A percentile compares a stretch with the other conserved stretches of the same genome.
Evolutionary conservation across 1,140 invertebrate species (phyloP).

Genomic region (Berghia stephanieae): DNA sequence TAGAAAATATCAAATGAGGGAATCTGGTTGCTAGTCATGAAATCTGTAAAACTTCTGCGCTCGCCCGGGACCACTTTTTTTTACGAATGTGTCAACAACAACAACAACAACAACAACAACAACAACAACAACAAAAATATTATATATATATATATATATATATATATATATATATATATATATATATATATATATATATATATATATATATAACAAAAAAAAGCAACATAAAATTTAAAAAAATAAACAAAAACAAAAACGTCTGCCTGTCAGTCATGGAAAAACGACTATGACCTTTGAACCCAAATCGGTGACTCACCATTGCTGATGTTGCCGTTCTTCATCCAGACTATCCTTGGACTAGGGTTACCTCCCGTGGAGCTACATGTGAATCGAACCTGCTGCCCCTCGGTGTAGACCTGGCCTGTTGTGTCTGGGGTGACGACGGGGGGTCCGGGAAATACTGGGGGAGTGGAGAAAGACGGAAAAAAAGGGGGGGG

Average conservation of each 20-base stretch:
- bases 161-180: neutral
- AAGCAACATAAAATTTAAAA: no score
- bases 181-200: neutral
- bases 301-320: no score
- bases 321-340: constrained; percentile 34
- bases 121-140: neutral
- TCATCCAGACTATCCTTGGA: constrained; percentile 44
- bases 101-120: no score
- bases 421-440: constrained; percentile 11
- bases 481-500: neutral
- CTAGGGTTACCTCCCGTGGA: constrained; percentile 45
- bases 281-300: no score
- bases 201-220: no score
- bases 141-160: neutral
- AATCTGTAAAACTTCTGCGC: no score
- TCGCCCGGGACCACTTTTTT: no score
- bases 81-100: no score
- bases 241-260: no score
- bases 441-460: constrained; percentile 28
- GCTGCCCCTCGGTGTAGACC: constrained; percentile 37
- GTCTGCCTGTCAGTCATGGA: no score
- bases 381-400: constrained; percentile 37
- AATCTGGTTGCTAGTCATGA: no score
- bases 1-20: no score
- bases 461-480: constrained; percentile 21